Evolutionary conservation across 2,888 invertebrate genomes (phyloP).

Genomic region (Allacma fusca): DNA sequence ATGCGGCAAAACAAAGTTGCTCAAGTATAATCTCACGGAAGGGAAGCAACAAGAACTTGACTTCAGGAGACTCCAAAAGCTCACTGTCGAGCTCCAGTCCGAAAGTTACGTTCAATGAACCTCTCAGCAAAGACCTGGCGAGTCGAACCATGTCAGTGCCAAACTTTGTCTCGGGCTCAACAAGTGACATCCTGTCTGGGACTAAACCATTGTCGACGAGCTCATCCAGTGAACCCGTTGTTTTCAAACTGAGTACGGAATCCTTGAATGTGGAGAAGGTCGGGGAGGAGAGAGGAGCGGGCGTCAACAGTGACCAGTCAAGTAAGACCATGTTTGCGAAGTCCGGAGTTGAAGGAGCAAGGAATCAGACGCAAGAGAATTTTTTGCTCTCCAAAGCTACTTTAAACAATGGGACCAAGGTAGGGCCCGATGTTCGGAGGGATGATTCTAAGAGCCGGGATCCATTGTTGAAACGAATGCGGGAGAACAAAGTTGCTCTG

Average conservation of each 20-base stretch:
- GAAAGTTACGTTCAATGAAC: slow-evolving; percentile 9
- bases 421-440: not conserved
- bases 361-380: slow-evolving; percentile 53
- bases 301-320: slow-evolving; percentile 3
- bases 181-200: not conserved
- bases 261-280: not conserved
- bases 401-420: slow-evolving; percentile 36
- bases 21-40: slow-evolving; percentile 18
- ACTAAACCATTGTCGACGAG: not conserved
- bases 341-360: slow-evolving; percentile 35
- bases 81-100: not conserved
- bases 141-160: not conserved
- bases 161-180: not conserved
- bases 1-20: slow-evolving; percentile 44
- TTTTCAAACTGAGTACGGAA: not conserved
- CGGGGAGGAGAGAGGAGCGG: not conserved
- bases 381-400: slow-evolving; percentile 45
- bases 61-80: not conserved
- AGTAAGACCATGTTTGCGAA: slow-evolving; percentile 37
- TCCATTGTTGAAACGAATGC: slow-evolving; percentile 48
- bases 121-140: not conserved
- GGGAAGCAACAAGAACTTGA: slow-evolving; percentile 23
- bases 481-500: slow-evolving; percentile 57
- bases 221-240: slow-evolving; percentile 15
- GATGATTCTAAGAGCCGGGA: slow-evolving; percentile 36